phyloP scores from a whole-genome alignment of 2,888 invertebrate genomes.

The Chrysotoxum bicinctum region DNA sequence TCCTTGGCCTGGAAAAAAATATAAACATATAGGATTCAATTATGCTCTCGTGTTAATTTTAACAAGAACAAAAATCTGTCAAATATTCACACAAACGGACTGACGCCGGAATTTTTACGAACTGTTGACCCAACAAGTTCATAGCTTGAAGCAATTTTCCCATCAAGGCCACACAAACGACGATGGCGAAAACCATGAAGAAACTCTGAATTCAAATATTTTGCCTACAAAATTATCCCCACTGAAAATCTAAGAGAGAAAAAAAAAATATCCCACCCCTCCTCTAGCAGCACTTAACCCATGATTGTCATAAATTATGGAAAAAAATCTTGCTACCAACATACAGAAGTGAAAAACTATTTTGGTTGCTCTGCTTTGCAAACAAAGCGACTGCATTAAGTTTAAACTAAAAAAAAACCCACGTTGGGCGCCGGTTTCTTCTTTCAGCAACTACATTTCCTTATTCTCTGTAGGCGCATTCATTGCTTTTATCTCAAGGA shows the following conservation, averaged over 20 bases:
- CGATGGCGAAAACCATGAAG: not conserved
- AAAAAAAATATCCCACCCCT: not conserved
- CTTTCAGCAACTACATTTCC: not conserved
- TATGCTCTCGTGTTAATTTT: slow-evolving; percentile 42
- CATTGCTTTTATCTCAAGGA: slow-evolving; percentile 1
- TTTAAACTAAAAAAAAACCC: not conserved
- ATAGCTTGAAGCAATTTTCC: slow-evolving; percentile 31
- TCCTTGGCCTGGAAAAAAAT: slow-evolving; percentile 85
- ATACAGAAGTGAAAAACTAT: not conserved
- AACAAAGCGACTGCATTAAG: slow-evolving; percentile 58
- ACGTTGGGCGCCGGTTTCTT: slow-evolving; percentile 22
- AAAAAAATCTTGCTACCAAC: slow-evolving; percentile 17
- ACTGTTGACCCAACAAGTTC: slow-evolving; percentile 59
- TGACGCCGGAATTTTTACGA: slow-evolving; percentile 5
- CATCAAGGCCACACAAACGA: slow-evolving; percentile 30
- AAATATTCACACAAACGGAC: slow-evolving; percentile 6
- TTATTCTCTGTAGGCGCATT: not conserved
- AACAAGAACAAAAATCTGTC: not conserved
- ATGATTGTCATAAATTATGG: slow-evolving; percentile 54
- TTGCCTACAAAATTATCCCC: slow-evolving; percentile 49
- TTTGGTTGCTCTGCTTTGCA: slow-evolving; percentile 21
- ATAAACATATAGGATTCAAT: slow-evolving; percentile 73
- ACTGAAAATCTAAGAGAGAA: not conserved
- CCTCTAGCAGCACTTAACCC: slow-evolving; percentile 49
- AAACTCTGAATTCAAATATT: slow-evolving; percentile 19